Percentiles rank a stretch among this genome's conserved stretches.
phyloP scores from a whole-genome alignment of 1,140 invertebrate genomes.

The Samia ricini region DNA sequence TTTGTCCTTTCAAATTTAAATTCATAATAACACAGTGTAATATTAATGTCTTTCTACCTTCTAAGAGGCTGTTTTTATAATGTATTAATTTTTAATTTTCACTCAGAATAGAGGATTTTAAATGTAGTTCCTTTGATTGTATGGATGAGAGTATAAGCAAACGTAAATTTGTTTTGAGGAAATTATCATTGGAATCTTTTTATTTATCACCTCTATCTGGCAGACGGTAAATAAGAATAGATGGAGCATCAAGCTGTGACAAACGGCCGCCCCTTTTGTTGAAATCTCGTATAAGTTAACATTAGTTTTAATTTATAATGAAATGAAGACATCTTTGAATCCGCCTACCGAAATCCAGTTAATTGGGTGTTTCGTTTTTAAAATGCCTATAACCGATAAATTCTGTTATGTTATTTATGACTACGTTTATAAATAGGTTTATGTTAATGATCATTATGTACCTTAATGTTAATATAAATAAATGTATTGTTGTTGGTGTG shows the following conservation, averaged over 20 bases:
- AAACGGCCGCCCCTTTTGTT: conserved; percentile 46
- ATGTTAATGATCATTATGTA: conserved; percentile 6
- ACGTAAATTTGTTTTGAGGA: conserved; percentile 25
- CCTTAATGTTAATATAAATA: too few relatives aligned
- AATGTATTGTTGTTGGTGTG: too few relatives aligned
- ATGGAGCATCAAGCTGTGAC: conserved; percentile 57
- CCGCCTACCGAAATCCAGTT: conserved; percentile 40
- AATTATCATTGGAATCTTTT: conserved; percentile 46
- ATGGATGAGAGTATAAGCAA: background rate
- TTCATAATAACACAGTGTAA: conserved; percentile 13
- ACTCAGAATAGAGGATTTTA: conserved; percentile 4
- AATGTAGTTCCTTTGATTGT: background rate
- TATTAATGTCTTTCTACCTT: conserved; percentile 31
- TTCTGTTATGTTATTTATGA: conserved; percentile 53
- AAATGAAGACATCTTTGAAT: conserved; percentile 58
- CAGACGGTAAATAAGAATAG: conserved; percentile 44
- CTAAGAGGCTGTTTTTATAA: conserved; percentile 27
- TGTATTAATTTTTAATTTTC: background rate
- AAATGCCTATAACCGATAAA: conserved; percentile 31
- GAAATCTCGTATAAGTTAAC: conserved; percentile 43
- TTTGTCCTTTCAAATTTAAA: background rate
- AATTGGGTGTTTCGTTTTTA: conserved; percentile 44
- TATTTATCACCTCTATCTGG: conserved; percentile 40
- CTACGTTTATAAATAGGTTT: conserved; percentile 28
- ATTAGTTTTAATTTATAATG: conserved; percentile 61